Base-by-base conservation (phyloP, 1,140 invertebrate species). In the Drosophila cardini region DNA sequence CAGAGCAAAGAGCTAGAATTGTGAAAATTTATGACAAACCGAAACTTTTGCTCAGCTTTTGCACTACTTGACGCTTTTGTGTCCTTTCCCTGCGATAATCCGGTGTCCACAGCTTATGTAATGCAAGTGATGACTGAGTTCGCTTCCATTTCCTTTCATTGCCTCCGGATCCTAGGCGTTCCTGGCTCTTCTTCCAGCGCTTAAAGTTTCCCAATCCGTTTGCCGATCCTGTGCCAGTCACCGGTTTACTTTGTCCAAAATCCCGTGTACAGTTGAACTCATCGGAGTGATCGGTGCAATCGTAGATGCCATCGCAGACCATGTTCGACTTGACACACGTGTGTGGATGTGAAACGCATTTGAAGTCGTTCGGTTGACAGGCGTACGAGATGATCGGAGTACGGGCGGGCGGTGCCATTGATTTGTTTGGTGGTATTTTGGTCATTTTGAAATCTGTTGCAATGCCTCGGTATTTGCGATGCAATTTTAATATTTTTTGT, bases 261-360 rank as follows among this genome's bases (percentile, higher is more conserved):
- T 69, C 36, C 9, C 83, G 83, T 72, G 92, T 90, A 91, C 96
- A 96, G 91, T 94, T 94, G 78, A 94, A 93, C 92, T 96, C 95
- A 92, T 96, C 96, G 58, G 95, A 95, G 82, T 93, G 92, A 91
- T 97, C 95, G 74, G 89, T 91, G 93, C 96, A 97, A 91, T 96
- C 95, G 78, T 93, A 91, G 85, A 93, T 93, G 68, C 94, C 93
- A 83, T 97, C 95, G 93, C 96, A 97, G 78, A 94, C 92, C 90
- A 93, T 93, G 73, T 91, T 92, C 90, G 93, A 86, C 75, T 95
- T 93, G 90, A 96, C 94, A 93, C 94, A 95, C 9, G 90, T 91
- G 40, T 91, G 89, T 13, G 91, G 91, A 78, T 92, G 89, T 13
- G 90, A 91, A 11, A 87, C 84, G 62, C 91, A 92, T 53, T 92